Base-by-base conservation (phyloP, 2,888 invertebrate genomes). In the Mechanitis messenoides region DNA sequence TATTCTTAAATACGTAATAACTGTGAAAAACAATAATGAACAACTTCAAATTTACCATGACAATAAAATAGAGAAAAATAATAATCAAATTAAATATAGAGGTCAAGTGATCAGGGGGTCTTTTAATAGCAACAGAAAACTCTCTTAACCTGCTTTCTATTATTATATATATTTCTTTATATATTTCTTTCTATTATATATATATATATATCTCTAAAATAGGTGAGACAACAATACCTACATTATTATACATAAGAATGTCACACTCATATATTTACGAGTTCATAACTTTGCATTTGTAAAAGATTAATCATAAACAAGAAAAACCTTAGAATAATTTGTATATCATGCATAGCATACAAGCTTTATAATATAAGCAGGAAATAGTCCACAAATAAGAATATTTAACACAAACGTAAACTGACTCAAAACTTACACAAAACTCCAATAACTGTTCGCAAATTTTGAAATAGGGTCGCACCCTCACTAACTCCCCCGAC, bases 401-500 rank as follows among this genome's bases (percentile, higher is more conserved):
- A 42, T 42, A 9, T 42, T 3, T 42, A 9, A 11, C 11, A 7
- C 7, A 9, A 42, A 9, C 42, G 42, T 56, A 60, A 60, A 60
- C 50, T 50, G 35, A 50, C 47, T 45, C 50, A 62, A 64, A 60
- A 59, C 61, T 72, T 42, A 42, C 9, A 7, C 11, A 42, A 42
- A 42, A 42, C 6, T 72, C 71, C 73, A 79, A 73, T 77, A 74
- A 73, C 75, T 69, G 73, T 72, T 73, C 67, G 78, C 75, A 70
- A 81, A 81, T 64, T 83, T 81, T 73, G 75, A 74, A 71, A 69
- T 73, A 77, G 87, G 88, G 88, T 85, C 71, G 65, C 70, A 75
- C 77, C 77, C 78, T 73, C 64, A 12, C 72, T 60, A 55, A 61
- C 64, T 68, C 68, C 68, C 67, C 71, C 74, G 73, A 72, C 81